Base-by-base conservation (phyloP, 2,888 invertebrate species). In the Erpobdella octoculata region DNA sequence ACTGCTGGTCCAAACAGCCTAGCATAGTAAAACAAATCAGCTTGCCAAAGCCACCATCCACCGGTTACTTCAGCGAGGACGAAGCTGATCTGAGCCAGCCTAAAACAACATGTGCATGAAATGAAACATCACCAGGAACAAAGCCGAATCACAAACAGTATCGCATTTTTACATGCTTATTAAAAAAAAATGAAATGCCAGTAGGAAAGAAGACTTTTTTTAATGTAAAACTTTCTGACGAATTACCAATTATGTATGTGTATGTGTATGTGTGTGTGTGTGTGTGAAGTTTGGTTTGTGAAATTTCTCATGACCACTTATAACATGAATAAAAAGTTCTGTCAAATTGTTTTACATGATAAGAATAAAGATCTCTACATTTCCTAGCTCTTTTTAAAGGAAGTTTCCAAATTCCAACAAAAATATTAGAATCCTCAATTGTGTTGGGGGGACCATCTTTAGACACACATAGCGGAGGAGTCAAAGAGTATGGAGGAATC, bases 401-500 rank as follows among this genome's bases (percentile, higher is more conserved):
- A 8, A 53, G 28, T 12, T 53, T n/a, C 53, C 53, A 53, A 25
- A 53, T 25, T n/a, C 53, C 53, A 1, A 53, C 21, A 15, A 53
- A 53, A 9, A 53, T 8, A 3, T 53, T 15, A 1, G 53, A 28
- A 53, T 12, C 21, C 4, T 25, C 15, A 53, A 1, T 1, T 25
- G 21, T 28, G 15, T 53, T 9, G 1, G 71, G 66, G 9, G 76
- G 75, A 8, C 77, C 77, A 70, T 77, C 77, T 12, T 74, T 21
- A 15, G 65, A 64, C 1, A 74, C 5, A 68, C 77, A 77, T 15
- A 71, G 18, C 4, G 77, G 77, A 35, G 76, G 73, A 12, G 53
- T 35, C 1, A 77, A 72, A 4, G 73, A 61, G 38, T 75, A 36
- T 35, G 77, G 77, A 25, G 75, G 74, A 15, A 76, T 15, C 58